Evolutionary conservation across 1,140 invertebrate genomes (phyloP).

Genomic region (Muscidifurax raptorellus): DNA sequence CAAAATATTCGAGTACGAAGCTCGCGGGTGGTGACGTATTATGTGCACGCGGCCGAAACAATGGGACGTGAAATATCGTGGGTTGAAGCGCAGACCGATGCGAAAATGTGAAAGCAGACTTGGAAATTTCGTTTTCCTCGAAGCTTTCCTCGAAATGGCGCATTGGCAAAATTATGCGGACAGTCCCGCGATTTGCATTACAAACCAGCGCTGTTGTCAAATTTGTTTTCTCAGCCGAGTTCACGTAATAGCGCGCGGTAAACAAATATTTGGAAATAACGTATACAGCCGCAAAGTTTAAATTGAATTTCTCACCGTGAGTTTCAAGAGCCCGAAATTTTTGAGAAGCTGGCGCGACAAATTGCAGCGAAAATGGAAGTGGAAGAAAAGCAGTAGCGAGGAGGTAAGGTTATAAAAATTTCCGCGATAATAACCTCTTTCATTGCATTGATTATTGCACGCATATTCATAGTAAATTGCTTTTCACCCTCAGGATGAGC

Average conservation of each 20-base stretch:
- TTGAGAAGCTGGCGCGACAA: not conserved
- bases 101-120: not conserved
- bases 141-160: not conserved
- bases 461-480: not conserved
- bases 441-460: not conserved
- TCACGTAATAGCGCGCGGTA: not conserved
- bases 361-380: conserved; percentile 5
- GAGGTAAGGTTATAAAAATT: conserved; percentile 7
- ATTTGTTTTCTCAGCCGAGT: too few species aligned
- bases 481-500: not conserved
- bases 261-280: too few species aligned
- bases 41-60: not conserved
- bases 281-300: not conserved
- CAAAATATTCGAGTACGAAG: not conserved
- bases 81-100: not conserved
- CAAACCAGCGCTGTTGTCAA: not conserved
- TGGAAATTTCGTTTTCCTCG: not conserved
- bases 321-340: not conserved
- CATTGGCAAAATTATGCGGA: not conserved
- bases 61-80: not conserved
- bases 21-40: not conserved
- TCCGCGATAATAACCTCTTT: not conserved
- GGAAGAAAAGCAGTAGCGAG: not conserved
- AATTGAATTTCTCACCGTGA: not conserved
- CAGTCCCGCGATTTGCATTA: too few species aligned